Conservation (phyloP, 2,888 invertebrate genomes). For the Electrophaes corylata region DNA sequence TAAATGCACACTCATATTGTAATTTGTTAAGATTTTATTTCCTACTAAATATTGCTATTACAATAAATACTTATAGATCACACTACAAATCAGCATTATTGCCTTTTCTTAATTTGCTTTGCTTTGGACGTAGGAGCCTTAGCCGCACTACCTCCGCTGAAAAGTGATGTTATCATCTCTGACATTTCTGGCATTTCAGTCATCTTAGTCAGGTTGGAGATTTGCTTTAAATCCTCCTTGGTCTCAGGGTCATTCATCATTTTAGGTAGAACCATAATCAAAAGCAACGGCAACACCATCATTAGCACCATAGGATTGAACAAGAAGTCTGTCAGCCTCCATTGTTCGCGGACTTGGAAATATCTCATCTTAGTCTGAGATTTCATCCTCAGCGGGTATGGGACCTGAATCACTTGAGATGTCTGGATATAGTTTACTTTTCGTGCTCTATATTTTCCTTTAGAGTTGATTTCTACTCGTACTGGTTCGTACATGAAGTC, state of each 20-base stretch:
- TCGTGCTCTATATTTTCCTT: slow-evolving; percentile 97
- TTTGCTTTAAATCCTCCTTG: slow-evolving; percentile 96
- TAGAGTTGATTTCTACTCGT: slow-evolving; percentile 98
- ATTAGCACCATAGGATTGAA: slow-evolving; percentile 99
- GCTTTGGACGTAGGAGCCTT: slow-evolving; percentile 72
- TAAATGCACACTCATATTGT: neutral
- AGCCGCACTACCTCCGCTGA: slow-evolving; percentile 88
- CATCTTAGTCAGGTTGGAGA: slow-evolving; percentile 91
- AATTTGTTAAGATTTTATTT: slow-evolving; percentile 34
- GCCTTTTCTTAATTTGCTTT: slow-evolving; percentile 78
- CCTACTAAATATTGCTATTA: slow-evolving; percentile 46
- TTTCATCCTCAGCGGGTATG: slow-evolving; percentile 96
- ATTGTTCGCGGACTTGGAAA: slow-evolving; percentile 97
- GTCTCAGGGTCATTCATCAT: slow-evolving; percentile 99
- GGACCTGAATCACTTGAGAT: slow-evolving; percentile 93
- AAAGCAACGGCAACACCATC: slow-evolving; percentile 96
- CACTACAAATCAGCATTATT: slow-evolving; percentile 52
- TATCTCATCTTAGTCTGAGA: slow-evolving; percentile 91
- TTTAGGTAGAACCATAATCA: slow-evolving; percentile 97
- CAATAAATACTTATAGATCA: slow-evolving; percentile 51
- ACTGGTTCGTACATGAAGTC: slow-evolving; percentile 97
- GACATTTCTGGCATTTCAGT: slow-evolving; percentile 97
- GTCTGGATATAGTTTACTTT: slow-evolving; percentile 97
- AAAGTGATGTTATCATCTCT: slow-evolving; percentile 95
- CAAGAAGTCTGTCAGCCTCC: slow-evolving; percentile 97